Evolutionary conservation across 2,888 invertebrate species (phyloP).

Genomic region (Metacarcinus magister): DNA sequence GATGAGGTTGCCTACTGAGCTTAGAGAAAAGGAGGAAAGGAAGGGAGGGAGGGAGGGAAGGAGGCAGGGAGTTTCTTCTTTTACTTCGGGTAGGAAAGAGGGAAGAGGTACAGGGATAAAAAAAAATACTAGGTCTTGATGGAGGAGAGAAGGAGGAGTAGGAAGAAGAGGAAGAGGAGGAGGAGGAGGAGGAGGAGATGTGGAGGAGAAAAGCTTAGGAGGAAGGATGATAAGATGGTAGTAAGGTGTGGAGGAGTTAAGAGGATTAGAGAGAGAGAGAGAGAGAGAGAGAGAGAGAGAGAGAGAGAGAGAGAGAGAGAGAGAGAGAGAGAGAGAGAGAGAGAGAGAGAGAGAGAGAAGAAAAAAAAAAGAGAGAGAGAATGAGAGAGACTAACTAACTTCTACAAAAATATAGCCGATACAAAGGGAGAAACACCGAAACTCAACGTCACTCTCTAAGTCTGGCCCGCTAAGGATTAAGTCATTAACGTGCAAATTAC

Average conservation of each 20-base stretch:
- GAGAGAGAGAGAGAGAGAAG: not conserved
- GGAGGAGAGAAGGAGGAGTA: not conserved
- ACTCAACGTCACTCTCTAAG: not conserved
- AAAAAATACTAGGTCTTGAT: not conserved
- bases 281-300: conserved; percentile 31
- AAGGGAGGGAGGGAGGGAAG: not conserved
- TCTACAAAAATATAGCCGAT: not conserved
- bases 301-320: conserved; percentile 48
- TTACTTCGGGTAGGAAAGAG: not conserved
- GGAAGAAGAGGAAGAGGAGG: not conserved
- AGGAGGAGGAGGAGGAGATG: not conserved
- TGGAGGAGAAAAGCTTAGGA: not conserved
- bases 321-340: conserved; percentile 48
- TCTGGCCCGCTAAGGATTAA: not conserved
- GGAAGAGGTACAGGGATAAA: not conserved
- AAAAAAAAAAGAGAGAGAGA: conserved; percentile 3
- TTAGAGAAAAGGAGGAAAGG: not conserved
- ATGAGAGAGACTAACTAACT: not conserved
- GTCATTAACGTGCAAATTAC: conserved; percentile 36
- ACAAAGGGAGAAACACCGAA: not conserved
- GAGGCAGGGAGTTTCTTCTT: not conserved
- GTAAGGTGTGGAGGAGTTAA: not conserved
- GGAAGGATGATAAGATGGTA: conserved; percentile 18
- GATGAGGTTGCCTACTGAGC: not conserved
- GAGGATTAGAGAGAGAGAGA: conserved; percentile 1